Evolutionary conservation across 2,113 vertebrate genomes (phyloP), one percentile per base, ranked within the genome.

Genomic region (Trachemys scripta): DNA sequence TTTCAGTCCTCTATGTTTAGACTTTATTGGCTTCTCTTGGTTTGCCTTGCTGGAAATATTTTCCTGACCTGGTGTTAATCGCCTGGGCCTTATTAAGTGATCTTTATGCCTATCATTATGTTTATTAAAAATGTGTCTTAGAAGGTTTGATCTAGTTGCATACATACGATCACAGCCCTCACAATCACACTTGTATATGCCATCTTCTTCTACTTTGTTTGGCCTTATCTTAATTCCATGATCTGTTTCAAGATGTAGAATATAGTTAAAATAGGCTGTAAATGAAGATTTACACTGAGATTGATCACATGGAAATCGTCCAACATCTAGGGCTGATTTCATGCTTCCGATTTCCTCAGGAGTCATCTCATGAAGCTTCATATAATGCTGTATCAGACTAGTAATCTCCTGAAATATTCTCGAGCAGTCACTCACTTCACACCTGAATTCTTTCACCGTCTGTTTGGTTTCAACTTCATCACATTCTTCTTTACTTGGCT

Each of bases 141-240:
- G 97, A 31, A 99, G 98, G 96, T 99, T 99, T 45, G 99, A 99
- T 56, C 99, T 98, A 31, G 99, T 99, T 69, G 99, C 99, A 89
- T 99, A 99, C 53, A 99, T 98, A 47, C 99, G 99, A 91, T 99
- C 99, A 82, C 99, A 99, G n/a, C 99, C 99, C 96, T 99, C 99
- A 90, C 99, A 98, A 86, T 99, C 99, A 97, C 99, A 99, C 78
- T 98, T 99, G 92, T 99, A 99, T 31, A 99, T 93, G 1, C 98
- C 98, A 0, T 99, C 99, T 19, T 99, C 97, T 49, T 98, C 98
- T 62, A 99, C 97, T 22, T 98, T 97, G 97, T 97, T 98, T 62
- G 96, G 96, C 45, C 97, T 97, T 90, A 98, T 97, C 56, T 99
- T 98, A 85, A 99, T 96, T 47, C 98, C 98, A 89, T 99, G 99